Evolutionary conservation across 2,888 invertebrate genomes (phyloP).

Genomic region (Lamellibrachia satsuma): DNA sequence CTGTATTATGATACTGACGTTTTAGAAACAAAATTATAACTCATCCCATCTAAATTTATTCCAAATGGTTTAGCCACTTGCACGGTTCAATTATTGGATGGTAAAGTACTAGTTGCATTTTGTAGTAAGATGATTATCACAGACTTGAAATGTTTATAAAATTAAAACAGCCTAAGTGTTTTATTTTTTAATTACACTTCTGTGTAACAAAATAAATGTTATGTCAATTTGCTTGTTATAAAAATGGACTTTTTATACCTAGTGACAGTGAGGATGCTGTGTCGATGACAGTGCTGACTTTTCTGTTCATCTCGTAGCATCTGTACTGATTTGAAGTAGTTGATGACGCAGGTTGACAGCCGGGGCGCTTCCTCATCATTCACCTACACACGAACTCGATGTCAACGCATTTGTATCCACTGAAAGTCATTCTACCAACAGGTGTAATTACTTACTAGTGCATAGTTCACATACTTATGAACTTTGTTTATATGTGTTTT

Average conservation of each 20-base stretch:
- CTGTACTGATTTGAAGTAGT: conserved; percentile 88
- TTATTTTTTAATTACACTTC: background rate
- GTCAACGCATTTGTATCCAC: too few relatives aligned
- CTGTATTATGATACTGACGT: too few relatives aligned
- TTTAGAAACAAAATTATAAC: too few relatives aligned
- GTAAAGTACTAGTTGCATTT: too few relatives aligned
- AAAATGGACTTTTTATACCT: conserved; percentile 49
- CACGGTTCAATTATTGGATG: too few relatives aligned
- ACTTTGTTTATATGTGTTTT: too few relatives aligned
- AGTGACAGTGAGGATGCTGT: conserved; percentile 74
- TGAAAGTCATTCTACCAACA: too few relatives aligned
- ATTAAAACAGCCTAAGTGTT: background rate
- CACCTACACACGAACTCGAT: conserved; percentile 70
- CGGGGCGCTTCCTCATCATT: conserved; percentile 87
- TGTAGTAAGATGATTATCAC: too few relatives aligned
- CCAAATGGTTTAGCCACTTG: too few relatives aligned
- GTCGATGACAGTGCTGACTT: conserved; percentile 40
- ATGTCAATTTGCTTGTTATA: background rate
- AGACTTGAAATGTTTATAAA: background rate
- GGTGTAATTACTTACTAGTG: too few relatives aligned
- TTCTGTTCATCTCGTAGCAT: conserved; percentile 77
- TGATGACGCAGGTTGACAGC: conserved; percentile 83
- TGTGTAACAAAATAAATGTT: conserved; percentile 59
- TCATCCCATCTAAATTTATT: too few relatives aligned
- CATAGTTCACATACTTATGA: too few relatives aligned